phyloP scores from a whole-genome alignment of 2,797 vertebrate genomes.

The Aythya fuligula region DNA sequence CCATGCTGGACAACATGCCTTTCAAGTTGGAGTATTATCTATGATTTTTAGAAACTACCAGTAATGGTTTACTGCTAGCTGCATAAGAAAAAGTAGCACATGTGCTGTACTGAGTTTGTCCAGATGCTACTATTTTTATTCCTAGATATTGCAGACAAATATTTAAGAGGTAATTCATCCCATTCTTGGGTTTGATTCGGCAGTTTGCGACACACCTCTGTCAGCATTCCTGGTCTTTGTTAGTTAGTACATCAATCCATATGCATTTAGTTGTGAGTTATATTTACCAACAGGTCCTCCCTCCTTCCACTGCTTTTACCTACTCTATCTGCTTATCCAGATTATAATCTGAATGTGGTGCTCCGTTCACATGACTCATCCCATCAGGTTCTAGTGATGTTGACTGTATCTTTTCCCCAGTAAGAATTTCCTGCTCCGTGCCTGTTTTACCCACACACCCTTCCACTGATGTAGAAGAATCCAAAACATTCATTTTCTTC shows the following conservation, averaged over 20 bases:
- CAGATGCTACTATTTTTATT: constrained; percentile 31
- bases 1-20: background rate
- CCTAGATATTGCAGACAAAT: background rate
- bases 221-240: background rate
- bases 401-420: background rate
- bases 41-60: background rate
- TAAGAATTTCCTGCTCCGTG: background rate
- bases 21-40: background rate
- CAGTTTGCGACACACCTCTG: background rate
- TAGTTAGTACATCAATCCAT: background rate
- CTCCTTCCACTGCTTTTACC: background rate
- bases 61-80: background rate
- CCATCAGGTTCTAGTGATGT: background rate
- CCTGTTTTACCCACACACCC: background rate
- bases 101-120: background rate
- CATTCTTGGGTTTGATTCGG: background rate
- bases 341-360: background rate
- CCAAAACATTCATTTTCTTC: background rate
- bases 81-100: background rate
- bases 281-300: background rate
- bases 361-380: background rate
- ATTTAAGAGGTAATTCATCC: background rate
- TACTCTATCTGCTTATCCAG: background rate
- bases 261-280: background rate
- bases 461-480: background rate